These are phyloP conservation scores for Emydura subglobosa DNA, from an alignment of 2,113 vertebrate genomes.

Conservation along the genomic window DNA sequence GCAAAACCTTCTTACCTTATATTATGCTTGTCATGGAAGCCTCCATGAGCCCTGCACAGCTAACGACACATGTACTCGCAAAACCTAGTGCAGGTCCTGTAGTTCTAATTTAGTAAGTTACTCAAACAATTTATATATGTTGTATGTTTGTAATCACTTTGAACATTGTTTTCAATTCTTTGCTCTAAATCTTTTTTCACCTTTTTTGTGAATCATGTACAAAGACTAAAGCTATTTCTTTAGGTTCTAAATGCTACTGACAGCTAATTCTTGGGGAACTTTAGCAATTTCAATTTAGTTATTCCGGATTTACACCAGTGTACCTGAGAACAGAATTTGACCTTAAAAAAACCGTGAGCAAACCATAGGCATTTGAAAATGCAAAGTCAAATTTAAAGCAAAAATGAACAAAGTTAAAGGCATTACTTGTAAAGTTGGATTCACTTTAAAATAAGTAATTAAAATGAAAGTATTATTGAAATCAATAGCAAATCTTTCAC, in stretches of 20 bases:
- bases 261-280: conserved; percentile 17
- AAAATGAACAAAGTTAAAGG: background rate
- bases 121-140: background rate
- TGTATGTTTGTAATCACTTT: conserved; percentile 7
- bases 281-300: background rate
- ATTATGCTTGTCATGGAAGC: background rate
- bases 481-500: background rate
- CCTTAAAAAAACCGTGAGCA: background rate
- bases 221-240: background rate
- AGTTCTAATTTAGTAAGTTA: background rate
- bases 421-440: background rate
- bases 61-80: background rate
- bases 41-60: background rate
- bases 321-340: background rate
- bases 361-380: background rate
- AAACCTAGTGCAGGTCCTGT: background rate
- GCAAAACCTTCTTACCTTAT: fast-evolving
- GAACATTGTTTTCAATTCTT: background rate
- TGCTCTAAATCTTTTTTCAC: background rate
- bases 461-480: background rate
- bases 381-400: background rate
- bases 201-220: background rate
- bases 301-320: background rate
- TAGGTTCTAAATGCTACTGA: background rate
- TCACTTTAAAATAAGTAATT: conserved; percentile 4